A percentile compares a stretch with the other conserved stretches of the same genome.
These are phyloP conservation scores for Gnatocerus cornutus DNA, from an alignment of 2,888 invertebrate species.

Conservation along the genomic window DNA sequence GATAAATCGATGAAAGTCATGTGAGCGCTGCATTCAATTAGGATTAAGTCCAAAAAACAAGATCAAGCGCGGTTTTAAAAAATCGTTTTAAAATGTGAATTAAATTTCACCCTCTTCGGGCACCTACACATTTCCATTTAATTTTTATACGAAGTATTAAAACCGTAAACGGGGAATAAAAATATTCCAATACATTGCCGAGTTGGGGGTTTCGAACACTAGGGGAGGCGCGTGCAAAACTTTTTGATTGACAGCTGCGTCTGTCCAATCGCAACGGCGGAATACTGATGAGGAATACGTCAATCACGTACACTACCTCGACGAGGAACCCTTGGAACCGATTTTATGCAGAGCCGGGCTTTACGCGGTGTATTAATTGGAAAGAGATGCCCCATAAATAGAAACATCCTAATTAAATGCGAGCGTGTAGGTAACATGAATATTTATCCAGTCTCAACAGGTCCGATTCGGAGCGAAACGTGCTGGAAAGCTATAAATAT, in stretches of 20 bases:
- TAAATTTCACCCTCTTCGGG: slow-evolving; percentile 67
- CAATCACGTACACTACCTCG: slow-evolving; percentile 75
- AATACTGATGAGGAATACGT: slow-evolving; percentile 85
- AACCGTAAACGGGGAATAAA: slow-evolving; percentile 68
- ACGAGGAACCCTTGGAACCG: slow-evolving; percentile 18
- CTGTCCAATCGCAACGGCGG: slow-evolving; percentile 84
- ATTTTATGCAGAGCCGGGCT: not conserved
- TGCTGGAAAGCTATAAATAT: slow-evolving; percentile 59
- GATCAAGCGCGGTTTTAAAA: slow-evolving; percentile 67
- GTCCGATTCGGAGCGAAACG: slow-evolving; percentile 45
- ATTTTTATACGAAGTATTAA: slow-evolving; percentile 70
- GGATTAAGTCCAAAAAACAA: slow-evolving; percentile 44
- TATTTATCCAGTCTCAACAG: slow-evolving; percentile 51
- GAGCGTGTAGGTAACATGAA: not conserved
- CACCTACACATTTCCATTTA: slow-evolving; percentile 67
- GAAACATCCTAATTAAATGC: too few relatives aligned
- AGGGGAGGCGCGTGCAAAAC: slow-evolving; percentile 70
- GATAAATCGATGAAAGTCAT: not conserved
- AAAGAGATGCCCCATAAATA: too few relatives aligned
- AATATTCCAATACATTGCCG: slow-evolving; percentile 70
- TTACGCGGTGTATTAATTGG: too few relatives aligned
- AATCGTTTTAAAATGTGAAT: slow-evolving; percentile 70
- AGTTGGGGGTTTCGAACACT: slow-evolving; percentile 60
- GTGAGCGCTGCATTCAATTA: slow-evolving; percentile 34
- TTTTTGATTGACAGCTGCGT: slow-evolving; percentile 87